phyloP scores from a whole-genome alignment of 2,888 invertebrate genomes.

The Blera fallax region DNA sequence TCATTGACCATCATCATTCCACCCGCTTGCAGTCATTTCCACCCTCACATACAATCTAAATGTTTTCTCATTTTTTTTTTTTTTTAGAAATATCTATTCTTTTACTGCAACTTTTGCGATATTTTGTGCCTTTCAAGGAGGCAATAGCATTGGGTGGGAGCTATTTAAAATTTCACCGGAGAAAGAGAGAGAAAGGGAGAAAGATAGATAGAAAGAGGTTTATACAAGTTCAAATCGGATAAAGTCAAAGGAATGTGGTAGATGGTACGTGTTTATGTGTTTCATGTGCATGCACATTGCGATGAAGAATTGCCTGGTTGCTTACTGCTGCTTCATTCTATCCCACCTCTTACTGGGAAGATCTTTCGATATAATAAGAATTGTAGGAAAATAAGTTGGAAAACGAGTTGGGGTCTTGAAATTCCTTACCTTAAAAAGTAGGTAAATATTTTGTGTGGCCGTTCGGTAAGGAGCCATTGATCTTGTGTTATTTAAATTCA shows the following conservation, averaged over 20 bases:
- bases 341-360: neutral
- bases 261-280: conserved; percentile 56
- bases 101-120: conserved; percentile 38
- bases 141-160: conserved; percentile 18
- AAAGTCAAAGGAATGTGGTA: conserved; percentile 57
- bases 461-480: conserved; percentile 46
- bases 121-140: conserved; percentile 28
- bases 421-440: conserved; percentile 69
- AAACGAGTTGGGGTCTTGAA: conserved; percentile 61
- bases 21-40: conserved; percentile 36
- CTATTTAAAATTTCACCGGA: conserved; percentile 23
- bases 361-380: conserved; percentile 40
- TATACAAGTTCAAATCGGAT: conserved; percentile 65
- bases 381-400: conserved; percentile 32
- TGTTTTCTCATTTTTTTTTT: neutral
- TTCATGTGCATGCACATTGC: conserved; percentile 59
- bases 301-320: conserved; percentile 53
- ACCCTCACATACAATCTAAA: conserved; percentile 39
- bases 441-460: conserved; percentile 56
- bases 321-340: neutral
- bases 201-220: no score
- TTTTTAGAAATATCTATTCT: neutral
- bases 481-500: conserved; percentile 34
- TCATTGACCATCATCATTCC: conserved; percentile 45
- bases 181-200: no score